These are phyloP conservation scores for Venturia canescens DNA, from an alignment of 1,140 invertebrate species.

Conservation along the genomic window DNA sequence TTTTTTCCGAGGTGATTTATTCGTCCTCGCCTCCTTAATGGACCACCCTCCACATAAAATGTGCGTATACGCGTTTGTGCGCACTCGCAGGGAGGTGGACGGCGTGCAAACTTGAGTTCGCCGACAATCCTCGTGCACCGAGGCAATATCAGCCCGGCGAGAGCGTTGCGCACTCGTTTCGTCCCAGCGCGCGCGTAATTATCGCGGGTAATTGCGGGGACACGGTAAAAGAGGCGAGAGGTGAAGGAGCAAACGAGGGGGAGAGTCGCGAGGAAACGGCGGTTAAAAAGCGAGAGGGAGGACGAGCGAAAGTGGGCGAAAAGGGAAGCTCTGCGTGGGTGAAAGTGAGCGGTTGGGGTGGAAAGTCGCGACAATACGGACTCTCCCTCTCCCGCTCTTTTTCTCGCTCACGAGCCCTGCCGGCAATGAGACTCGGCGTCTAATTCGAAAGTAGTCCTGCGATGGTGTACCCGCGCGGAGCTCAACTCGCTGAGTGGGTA, in stretches of 20 bases:
- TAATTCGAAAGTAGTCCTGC: slow-evolving; percentile 47
- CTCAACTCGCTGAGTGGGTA: slow-evolving; percentile 53
- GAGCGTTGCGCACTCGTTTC: slow-evolving; percentile 43
- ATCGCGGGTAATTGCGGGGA: slow-evolving; percentile 48
- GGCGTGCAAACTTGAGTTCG: slow-evolving; percentile 37
- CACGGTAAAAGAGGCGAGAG: slow-evolving; percentile 14
- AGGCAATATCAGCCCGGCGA: slow-evolving; percentile 38
- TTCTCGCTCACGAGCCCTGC: background rate
- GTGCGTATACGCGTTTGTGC: background rate
- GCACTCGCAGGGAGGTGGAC: background rate
- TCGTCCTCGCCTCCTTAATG: no score
- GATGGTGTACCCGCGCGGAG: slow-evolving; percentile 24
- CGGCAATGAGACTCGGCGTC: slow-evolving; percentile 7
- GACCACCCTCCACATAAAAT: no score
- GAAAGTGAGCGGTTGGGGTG: background rate
- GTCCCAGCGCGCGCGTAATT: slow-evolving; percentile 41
- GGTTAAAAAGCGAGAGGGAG: background rate
- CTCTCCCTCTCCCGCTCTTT: no score
- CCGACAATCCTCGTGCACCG: slow-evolving; percentile 23
- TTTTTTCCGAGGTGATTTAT: no score
- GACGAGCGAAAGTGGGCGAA: slow-evolving; percentile 1
- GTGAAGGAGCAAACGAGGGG: background rate
- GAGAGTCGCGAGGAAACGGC: slow-evolving; percentile 9
- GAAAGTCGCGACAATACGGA: slow-evolving; percentile 17
- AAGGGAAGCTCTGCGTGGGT: background rate